Evolutionary conservation across 2,113 vertebrate species (phyloP).

Genomic region (Tenrec ecaudatus): DNA sequence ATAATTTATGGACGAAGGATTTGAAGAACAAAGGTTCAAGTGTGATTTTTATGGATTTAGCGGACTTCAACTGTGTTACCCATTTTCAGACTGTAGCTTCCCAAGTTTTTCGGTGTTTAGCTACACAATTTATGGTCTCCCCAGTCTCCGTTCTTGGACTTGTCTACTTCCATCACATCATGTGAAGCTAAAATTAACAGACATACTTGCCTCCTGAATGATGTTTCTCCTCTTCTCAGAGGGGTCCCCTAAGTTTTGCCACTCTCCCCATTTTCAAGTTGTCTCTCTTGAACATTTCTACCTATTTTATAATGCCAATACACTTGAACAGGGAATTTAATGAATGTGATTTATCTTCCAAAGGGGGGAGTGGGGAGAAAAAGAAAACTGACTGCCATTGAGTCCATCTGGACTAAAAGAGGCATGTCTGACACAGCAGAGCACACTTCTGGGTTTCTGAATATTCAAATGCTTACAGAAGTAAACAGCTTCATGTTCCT

Average conservation of each 20-base stretch:
- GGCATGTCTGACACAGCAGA: too few relatives aligned
- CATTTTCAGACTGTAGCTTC: not conserved
- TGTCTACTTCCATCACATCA: not conserved
- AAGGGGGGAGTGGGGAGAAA: too few relatives aligned
- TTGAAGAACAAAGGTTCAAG: not conserved
- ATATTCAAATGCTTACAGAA: too few relatives aligned
- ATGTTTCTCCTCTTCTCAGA: not conserved
- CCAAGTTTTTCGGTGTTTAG: not conserved
- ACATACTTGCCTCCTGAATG: not conserved
- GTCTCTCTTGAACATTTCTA: conserved; percentile 26
- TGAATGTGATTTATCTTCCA: conserved; percentile 64
- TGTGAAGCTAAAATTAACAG: not conserved
- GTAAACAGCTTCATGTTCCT: too few relatives aligned
- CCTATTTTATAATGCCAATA: conserved; percentile 11
- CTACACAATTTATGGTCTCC: not conserved
- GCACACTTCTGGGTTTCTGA: too few relatives aligned
- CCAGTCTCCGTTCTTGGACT: not conserved
- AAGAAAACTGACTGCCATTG: too few relatives aligned
- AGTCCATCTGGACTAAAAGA: too few relatives aligned
- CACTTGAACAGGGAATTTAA: not conserved
- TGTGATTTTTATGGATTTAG: not conserved
- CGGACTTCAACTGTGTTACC: not conserved
- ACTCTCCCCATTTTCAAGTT: conserved; percentile 13
- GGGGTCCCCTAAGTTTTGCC: not conserved
- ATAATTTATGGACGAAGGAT: not conserved